phyloP scores from a whole-genome alignment of 2,797 vertebrate species.

The Lepilemur septentrionalis region DNA sequence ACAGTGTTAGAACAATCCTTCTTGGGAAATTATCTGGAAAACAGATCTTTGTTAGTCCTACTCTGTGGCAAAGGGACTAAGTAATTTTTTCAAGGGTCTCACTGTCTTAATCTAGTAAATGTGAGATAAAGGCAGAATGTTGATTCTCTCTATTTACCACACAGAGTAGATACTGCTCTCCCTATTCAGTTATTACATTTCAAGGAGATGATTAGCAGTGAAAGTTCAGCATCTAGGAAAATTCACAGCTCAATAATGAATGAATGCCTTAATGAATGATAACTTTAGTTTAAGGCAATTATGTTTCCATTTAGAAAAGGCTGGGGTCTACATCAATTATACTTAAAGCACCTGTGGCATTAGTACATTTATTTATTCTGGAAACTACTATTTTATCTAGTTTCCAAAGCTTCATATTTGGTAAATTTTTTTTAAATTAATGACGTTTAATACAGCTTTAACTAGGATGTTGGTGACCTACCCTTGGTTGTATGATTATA shows the following conservation, averaged over 20 bases:
- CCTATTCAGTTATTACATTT: background rate
- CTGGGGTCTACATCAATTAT: background rate
- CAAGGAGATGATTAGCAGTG: background rate
- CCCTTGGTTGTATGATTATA: conserved; percentile 11
- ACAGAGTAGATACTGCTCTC: background rate
- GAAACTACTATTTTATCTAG: conserved; percentile 2
- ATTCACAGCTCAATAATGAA: background rate
- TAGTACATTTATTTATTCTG: background rate
- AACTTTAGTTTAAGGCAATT: background rate
- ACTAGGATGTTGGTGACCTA: background rate
- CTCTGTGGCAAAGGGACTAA: background rate
- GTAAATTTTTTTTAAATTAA: conserved; percentile 38
- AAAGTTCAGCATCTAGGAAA: background rate
- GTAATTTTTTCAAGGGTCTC: background rate
- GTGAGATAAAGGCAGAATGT: background rate
- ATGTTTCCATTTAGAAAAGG: background rate
- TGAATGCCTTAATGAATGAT: background rate
- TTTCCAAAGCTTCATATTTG: conserved; percentile 26
- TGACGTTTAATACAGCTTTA: background rate
- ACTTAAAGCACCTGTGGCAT: background rate
- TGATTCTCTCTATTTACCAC: background rate
- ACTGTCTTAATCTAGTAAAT: background rate
- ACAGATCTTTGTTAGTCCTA: background rate
- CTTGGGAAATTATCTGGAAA: conserved; percentile 19
- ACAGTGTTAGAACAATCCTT: background rate